Evolutionary conservation across 2,113 vertebrate genomes (phyloP).

Genomic region (Caloenas nicobarica): DNA sequence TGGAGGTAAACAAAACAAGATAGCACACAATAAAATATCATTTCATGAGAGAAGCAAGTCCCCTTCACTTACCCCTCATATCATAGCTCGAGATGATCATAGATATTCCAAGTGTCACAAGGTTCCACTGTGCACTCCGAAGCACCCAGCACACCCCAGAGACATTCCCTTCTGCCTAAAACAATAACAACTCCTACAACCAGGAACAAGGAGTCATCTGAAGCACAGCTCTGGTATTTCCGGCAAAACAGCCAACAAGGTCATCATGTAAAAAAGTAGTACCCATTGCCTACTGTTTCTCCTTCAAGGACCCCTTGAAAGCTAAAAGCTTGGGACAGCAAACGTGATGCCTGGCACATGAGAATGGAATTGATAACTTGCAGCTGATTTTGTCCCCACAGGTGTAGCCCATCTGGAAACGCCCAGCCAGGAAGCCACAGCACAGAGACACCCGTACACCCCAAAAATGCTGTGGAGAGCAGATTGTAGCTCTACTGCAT

Average conservation of each 20-base stretch:
- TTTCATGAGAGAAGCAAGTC: neutral
- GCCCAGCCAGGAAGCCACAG: neutral
- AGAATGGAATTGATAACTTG: neutral
- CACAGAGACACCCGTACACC: neutral
- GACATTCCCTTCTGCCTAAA: neutral
- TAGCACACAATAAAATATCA: neutral
- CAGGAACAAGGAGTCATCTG: neutral
- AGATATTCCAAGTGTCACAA: rapidly evolving
- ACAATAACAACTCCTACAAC: neutral
- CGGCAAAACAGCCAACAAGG: neutral
- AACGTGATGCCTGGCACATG: rapidly evolving
- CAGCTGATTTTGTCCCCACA: neutral
- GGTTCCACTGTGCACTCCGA: neutral
- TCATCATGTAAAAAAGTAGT: rapidly evolving
- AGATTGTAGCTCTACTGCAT: rapidly evolving
- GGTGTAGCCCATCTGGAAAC: neutral
- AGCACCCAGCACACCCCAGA: neutral
- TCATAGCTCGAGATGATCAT: neutral
- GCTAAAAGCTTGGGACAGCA: neutral
- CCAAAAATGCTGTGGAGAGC: neutral
- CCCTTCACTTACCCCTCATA: rapidly evolving
- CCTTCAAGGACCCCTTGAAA: neutral
- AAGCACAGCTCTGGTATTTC: rapidly evolving
- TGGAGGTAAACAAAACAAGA: neutral
- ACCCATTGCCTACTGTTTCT: neutral